These are phyloP conservation scores for Cynocephalus volans DNA, from an alignment of 2,113 vertebrate species.

Conservation along the genomic window DNA sequence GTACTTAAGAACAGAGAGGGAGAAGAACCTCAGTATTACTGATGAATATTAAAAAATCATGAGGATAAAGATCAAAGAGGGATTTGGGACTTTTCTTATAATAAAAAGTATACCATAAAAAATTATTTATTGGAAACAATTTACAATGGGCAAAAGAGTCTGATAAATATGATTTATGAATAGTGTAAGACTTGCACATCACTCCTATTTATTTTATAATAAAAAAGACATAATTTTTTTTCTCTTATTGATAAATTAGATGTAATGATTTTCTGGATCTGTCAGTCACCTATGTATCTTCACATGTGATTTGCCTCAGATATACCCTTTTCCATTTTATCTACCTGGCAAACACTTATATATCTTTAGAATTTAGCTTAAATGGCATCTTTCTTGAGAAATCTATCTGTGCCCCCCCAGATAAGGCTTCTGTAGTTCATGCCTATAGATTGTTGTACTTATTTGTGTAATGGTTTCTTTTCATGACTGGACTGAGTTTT, in stretches of 20 bases:
- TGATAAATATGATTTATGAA: background rate
- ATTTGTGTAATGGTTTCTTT: background rate
- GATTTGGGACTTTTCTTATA: background rate
- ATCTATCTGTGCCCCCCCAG: background rate
- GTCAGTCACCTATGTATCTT: background rate
- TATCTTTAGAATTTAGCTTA: slow-evolving; percentile 9
- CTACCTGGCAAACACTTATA: background rate
- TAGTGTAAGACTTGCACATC: background rate
- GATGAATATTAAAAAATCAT: slow-evolving; percentile 17
- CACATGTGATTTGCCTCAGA: background rate
- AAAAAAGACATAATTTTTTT: slow-evolving; percentile 25
- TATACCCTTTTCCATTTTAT: background rate
- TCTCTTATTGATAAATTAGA: background rate
- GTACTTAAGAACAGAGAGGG: background rate
- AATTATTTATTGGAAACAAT: background rate
- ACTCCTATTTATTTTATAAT: background rate
- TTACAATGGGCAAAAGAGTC: background rate
- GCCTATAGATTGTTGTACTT: background rate
- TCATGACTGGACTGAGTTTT: background rate
- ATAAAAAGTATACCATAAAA: background rate
- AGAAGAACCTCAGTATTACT: background rate
- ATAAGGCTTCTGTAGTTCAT: background rate
- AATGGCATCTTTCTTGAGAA: background rate
- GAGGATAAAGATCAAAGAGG: background rate
- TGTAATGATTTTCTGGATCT: background rate